A percentile compares a stretch with the other conserved stretches of the same genome.
Evolutionary conservation across 37 sponge, comb jelly and placozoan genomes (phyloP).

Genomic region (Halisarca cf. caerulea): DNA sequence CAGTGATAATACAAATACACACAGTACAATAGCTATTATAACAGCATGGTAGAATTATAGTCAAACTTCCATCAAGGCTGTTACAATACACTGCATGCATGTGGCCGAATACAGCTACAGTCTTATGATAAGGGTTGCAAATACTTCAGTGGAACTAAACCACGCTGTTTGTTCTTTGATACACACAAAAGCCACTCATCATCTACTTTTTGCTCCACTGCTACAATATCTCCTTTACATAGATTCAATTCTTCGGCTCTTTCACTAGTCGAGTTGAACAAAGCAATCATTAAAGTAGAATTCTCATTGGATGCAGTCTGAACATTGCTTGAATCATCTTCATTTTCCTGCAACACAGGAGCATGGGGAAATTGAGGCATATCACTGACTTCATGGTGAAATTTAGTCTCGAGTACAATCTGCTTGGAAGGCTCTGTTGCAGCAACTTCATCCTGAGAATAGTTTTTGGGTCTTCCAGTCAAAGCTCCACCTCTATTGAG

Average conservation of each 20-base stretch:
- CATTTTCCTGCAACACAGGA: not conserved
- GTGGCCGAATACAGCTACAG: too few species aligned
- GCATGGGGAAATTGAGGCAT: not conserved
- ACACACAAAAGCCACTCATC: slow-evolving; percentile 77
- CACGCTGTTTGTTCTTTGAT: not conserved
- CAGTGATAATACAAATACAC: too few species aligned
- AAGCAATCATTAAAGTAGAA: slow-evolving; percentile 36
- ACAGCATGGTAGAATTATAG: too few species aligned
- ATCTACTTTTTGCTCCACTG: slow-evolving; percentile 60
- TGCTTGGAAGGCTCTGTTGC: not conserved
- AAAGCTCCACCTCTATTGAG: slow-evolving; percentile 65
- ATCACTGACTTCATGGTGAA: too few species aligned
- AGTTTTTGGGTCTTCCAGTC: slow-evolving; percentile 43
- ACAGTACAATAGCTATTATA: too few species aligned
- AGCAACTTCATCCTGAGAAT: not conserved
- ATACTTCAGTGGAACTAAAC: not conserved
- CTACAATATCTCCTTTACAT: slow-evolving; percentile 52
- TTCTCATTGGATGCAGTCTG: too few species aligned
- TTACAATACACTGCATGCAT: too few species aligned
- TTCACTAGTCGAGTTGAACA: slow-evolving; percentile 61
- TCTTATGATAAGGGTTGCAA: not conserved
- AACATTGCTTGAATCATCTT: not conserved
- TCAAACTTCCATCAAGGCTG: too few species aligned
- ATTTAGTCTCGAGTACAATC: not conserved
- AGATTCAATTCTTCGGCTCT: slow-evolving; percentile 72